phyloP scores from a whole-genome alignment of 2,797 vertebrate species.

The Sebastes itinus region DNA sequence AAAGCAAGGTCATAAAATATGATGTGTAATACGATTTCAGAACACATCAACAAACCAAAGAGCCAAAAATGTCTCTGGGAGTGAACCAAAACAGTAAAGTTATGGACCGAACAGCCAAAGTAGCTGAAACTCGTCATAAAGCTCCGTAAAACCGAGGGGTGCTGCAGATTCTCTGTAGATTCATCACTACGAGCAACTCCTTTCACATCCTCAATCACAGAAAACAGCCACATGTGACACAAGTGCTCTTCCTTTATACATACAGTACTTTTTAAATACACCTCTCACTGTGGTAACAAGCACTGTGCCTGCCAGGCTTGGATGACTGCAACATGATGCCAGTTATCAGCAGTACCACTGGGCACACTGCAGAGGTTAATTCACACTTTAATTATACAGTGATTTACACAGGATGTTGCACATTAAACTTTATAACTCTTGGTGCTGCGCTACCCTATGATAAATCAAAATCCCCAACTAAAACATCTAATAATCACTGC shows the following conservation, averaged over 20 bases:
- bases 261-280: not conserved
- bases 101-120: not conserved
- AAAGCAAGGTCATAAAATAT: not conserved
- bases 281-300: not conserved
- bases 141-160: not conserved
- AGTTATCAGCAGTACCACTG: slow-evolving; percentile 13
- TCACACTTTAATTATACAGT: slow-evolving; percentile 44
- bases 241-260: not conserved
- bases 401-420: slow-evolving; percentile 47
- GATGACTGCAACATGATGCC: not conserved
- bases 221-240: not conserved
- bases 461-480: slow-evolving; percentile 31
- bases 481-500: slow-evolving; percentile 46
- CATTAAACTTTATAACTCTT: slow-evolving; percentile 43
- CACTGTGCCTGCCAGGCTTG: not conserved
- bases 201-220: not conserved
- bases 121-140: not conserved
- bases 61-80: not conserved
- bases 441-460: slow-evolving; percentile 30
- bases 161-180: not conserved
- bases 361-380: slow-evolving; percentile 29
- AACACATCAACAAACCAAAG: not conserved
- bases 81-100: not conserved
- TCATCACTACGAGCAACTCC: not conserved
- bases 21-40: not conserved